Evolutionary conservation across 2,797 vertebrate genomes (phyloP), one percentile per base, ranked within the genome.

Genomic region (Syndactyla subalaris): DNA sequence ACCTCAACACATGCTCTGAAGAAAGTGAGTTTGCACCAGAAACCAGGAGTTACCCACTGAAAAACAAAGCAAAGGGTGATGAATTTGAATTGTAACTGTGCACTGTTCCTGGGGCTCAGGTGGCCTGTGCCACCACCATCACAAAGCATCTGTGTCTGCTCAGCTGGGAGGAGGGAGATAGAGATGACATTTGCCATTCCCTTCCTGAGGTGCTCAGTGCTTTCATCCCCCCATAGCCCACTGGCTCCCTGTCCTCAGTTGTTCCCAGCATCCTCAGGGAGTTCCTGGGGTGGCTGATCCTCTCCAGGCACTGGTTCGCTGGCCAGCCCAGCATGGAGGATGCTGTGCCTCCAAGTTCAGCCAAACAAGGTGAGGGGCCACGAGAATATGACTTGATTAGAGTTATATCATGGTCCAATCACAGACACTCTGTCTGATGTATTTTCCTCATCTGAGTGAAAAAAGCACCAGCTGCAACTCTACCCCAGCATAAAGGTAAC

Each of bases 21-120:
- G 71, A 92, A 89, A 90, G 70, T 2, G 34, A 68, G 43, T 46
- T 45, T 57, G 55, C 1, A 5, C 38, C 67, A 79, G 67, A 82
- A 85, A 59, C 29, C 32, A 90, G 51, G 29, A 81, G 29, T 88
- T 83, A 46, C 49, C 27, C 24, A 29, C 14, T 24, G 66, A 45
- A 85, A 81, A 90, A 72, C 58, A 94, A 88, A 90, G 14, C 76
- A 75, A 80, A 71, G 13, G 14, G 52, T 85, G 51, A 41, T 29
- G 58, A 65, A 39, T 46, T 84, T 3, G 4, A 19, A 46, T 34
- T 77, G 48, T 45, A 67, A 57, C 49, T 49, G 45, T 45, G 54
- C 24, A 13, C 19, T 0, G 1, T 77, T 41, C 38, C 68, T 46
- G 14, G 23, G 65, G 62, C 24, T 90, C 45, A 71, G 85, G 29